Evolutionary conservation across 2,888 invertebrate species (phyloP), one percentile per base, ranked within the genome.

Genomic region (Andrena camellia): DNA sequence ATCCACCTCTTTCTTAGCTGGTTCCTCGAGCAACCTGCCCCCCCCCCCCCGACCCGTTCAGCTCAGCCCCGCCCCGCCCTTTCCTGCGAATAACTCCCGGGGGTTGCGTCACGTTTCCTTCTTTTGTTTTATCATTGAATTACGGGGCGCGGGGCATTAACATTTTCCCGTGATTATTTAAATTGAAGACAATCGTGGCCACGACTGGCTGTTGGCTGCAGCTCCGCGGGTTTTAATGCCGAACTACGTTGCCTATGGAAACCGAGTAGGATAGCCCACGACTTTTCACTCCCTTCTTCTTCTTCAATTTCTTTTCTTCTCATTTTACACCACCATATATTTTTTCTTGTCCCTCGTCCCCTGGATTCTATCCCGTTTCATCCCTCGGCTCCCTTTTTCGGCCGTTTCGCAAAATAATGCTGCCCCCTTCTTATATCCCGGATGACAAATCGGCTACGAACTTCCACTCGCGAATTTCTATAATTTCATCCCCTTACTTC

Each of bases 151-250:
- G 68, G 77, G 23, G 85, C 87, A 91, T 91, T 91, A 91, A 93
- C 93, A 93, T 93, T 92, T 93, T 92, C 91, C 88, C 81, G 91
- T 91, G 90, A 93, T 93, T 93, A 93, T 93, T 93, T 91, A 93
- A 93, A 93, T 93, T 92, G 89, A 90, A 92, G 91, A 92, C 91
- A 92, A 91, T 92, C 92, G 89, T 84, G 83, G 76, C 84, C 67
- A 57, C 75, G 88, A 85, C 87, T 79, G 72, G 80, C 81, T 81
- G 81, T 76, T 81, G 52, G 78, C 78, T 76, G 57, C 67, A 72
- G 83, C 69, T 57, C 20, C 62, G 35, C 68, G 10, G 54, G 31
- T 67, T 85, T 86, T 86, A 89, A 89, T 77, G 59, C 73, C 68
- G 85, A 86, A 87, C 76, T 70, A 72, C 78, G 73, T 70, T 60